Conservation (phyloP, 2,888 invertebrate genomes). For the Gnatocerus cornutus region DNA sequence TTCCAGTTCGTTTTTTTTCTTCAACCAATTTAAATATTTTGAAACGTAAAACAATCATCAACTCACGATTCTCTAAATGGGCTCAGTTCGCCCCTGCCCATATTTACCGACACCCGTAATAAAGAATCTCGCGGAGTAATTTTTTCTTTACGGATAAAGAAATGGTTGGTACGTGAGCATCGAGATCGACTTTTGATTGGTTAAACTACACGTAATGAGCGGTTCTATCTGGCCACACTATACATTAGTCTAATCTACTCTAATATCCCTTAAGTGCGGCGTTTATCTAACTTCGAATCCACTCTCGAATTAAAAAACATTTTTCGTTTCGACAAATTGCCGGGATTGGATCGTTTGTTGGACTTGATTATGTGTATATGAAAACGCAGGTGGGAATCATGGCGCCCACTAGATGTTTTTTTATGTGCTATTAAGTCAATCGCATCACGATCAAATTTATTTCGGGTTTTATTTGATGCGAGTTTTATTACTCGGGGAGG, state of each 20-base stretch:
- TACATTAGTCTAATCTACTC: conserved; percentile 64
- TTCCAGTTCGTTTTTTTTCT: too few species aligned
- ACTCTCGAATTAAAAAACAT: conserved; percentile 62
- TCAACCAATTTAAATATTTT: too few species aligned
- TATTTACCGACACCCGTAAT: conserved; percentile 33
- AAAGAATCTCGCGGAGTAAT: conserved; percentile 22
- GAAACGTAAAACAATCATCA: too few species aligned
- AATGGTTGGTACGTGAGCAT: conserved; percentile 59
- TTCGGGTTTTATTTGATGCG: conserved; percentile 31
- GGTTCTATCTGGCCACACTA: conserved; percentile 64
- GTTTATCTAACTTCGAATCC: conserved; percentile 60
- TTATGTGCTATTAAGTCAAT: conserved; percentile 35
- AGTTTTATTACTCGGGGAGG: conserved; percentile 32
- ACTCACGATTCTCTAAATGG: too few species aligned
- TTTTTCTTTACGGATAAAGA: conserved; percentile 38
- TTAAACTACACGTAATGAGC: conserved; percentile 60
- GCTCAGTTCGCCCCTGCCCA: conserved; percentile 3
- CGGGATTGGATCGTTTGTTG: conserved; percentile 54
- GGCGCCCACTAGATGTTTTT: conserved; percentile 48
- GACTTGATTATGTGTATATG: conserved; percentile 34
- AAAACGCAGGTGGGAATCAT: conserved; percentile 53
- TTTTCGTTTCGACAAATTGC: conserved; percentile 62
- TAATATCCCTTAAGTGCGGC: conserved; percentile 61
- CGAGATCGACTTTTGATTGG: conserved; percentile 63
- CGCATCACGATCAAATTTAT: conserved; percentile 39